Evolutionary conservation across 2,797 vertebrate species (phyloP).

Genomic region (Karalla daura): DNA sequence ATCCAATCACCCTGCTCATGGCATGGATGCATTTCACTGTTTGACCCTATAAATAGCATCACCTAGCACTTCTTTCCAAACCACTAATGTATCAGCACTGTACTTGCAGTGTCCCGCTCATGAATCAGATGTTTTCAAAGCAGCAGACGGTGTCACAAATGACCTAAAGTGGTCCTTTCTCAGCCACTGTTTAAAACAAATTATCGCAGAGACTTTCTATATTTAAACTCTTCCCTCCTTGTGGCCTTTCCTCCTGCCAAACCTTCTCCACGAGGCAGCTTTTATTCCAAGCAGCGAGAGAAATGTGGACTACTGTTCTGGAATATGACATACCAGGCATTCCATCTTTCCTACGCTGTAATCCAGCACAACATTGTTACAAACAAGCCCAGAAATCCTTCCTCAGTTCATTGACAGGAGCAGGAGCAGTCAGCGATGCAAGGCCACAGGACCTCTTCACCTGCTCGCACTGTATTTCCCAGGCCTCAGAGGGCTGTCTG

Average conservation of each 20-base stretch:
- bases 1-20: neutral
- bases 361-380: constrained; percentile 47
- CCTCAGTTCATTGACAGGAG: constrained; percentile 26
- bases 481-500: neutral
- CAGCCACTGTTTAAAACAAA: neutral
- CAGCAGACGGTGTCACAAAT: neutral
- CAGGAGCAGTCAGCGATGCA: constrained; percentile 34
- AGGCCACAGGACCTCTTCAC: no score
- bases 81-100: neutral
- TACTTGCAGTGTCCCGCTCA: neutral
- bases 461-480: no score
- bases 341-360: constrained; percentile 28
- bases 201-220: neutral
- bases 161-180: neutral
- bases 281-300: constrained; percentile 23
- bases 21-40: neutral
- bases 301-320: constrained; percentile 4
- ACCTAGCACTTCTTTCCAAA: neutral
- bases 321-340: constrained; percentile 27
- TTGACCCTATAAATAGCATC: neutral
- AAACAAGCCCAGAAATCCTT: constrained; percentile 40
- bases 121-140: neutral
- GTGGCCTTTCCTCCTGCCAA: constrained; percentile 14
- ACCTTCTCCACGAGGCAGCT: constrained; percentile 5
- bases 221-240: constrained; percentile 15